Conservation (phyloP, 2,888 invertebrate species). For the Smittia aterrima region DNA sequence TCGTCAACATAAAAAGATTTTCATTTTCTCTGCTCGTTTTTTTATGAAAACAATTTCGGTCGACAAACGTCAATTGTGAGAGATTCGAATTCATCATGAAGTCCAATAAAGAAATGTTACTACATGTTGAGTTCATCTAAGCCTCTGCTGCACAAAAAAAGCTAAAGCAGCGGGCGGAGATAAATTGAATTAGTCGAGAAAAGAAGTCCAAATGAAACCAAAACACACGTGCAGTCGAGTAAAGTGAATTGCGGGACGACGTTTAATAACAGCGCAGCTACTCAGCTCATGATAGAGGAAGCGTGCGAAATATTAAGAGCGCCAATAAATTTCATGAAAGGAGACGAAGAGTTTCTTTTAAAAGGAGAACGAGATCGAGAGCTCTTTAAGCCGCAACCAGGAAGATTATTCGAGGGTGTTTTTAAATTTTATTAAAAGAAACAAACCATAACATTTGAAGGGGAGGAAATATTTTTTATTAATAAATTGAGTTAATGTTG, state of each 20-base stretch:
- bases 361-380: background rate
- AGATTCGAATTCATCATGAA: slow-evolving; percentile 9
- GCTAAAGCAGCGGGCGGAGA: background rate
- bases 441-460: no score
- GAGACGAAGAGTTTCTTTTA: background rate
- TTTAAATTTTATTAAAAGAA: background rate
- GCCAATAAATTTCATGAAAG: background rate
- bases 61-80: background rate
- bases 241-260: no score
- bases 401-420: slow-evolving; percentile 6
- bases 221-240: slow-evolving; percentile 32
- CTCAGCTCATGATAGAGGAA: slow-evolving; percentile 14
- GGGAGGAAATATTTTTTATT: slow-evolving; percentile 1
- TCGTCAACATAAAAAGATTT: slow-evolving; percentile 20
- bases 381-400: background rate
- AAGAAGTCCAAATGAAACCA: slow-evolving; percentile 34
- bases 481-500: slow-evolving; percentile 11
- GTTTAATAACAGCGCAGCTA: slow-evolving; percentile 13
- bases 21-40: background rate
- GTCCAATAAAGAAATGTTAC: slow-evolving; percentile 3
- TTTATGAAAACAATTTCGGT: slow-evolving; percentile 33
- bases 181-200: slow-evolving; percentile 29
- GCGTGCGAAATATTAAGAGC: slow-evolving; percentile 35
- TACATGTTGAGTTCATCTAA: background rate
- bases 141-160: background rate